These are phyloP conservation scores for Planiliza haematocheilus DNA, from an alignment of 2,113 vertebrate species.

Conservation along the genomic window DNA sequence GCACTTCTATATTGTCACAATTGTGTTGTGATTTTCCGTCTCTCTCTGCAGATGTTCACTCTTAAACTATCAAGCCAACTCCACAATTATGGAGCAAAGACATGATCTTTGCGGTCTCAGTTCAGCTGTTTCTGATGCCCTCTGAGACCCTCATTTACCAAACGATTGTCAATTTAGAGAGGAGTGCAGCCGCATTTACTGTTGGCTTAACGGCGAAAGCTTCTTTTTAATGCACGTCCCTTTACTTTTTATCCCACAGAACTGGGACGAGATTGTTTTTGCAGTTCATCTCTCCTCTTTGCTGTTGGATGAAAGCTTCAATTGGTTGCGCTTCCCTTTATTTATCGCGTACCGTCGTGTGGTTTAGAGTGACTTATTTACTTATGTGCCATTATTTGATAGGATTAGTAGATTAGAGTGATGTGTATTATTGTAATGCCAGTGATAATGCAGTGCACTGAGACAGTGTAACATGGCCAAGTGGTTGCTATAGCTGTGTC, in stretches of 20 bases:
- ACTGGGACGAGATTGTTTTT: slow-evolving; percentile 38
- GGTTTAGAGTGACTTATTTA: slow-evolving; percentile 22
- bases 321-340: not conserved
- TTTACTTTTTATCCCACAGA: slow-evolving; percentile 47
- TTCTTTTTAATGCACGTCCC: slow-evolving; percentile 19
- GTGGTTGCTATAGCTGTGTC: not conserved
- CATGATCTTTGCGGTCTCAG: slow-evolving; percentile 66
- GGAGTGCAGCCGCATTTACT: slow-evolving; percentile 48
- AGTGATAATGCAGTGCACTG: slow-evolving; percentile 20
- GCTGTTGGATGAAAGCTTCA: not conserved
- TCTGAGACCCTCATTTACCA: slow-evolving; percentile 68
- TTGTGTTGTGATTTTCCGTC: not conserved
- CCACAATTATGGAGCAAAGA: slow-evolving; percentile 42
- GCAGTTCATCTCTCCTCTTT: slow-evolving; percentile 2
- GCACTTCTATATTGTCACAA: not conserved
- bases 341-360: not conserved
- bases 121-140: slow-evolving; percentile 49
- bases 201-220: slow-evolving; percentile 14
- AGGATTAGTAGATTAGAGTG: slow-evolving; percentile 39
- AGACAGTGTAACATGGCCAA: slow-evolving; percentile 6
- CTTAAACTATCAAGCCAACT: slow-evolving; percentile 22
- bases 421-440: slow-evolving; percentile 49
- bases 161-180: slow-evolving; percentile 55
- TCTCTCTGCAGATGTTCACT: slow-evolving; percentile 15
- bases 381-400: slow-evolving; percentile 44